A percentile compares a stretch with the other conserved stretches of the same genome.
phyloP scores from a whole-genome alignment of 37 sponge, comb jelly and placozoan species.

The Mnemiopsis leidyi region DNA sequence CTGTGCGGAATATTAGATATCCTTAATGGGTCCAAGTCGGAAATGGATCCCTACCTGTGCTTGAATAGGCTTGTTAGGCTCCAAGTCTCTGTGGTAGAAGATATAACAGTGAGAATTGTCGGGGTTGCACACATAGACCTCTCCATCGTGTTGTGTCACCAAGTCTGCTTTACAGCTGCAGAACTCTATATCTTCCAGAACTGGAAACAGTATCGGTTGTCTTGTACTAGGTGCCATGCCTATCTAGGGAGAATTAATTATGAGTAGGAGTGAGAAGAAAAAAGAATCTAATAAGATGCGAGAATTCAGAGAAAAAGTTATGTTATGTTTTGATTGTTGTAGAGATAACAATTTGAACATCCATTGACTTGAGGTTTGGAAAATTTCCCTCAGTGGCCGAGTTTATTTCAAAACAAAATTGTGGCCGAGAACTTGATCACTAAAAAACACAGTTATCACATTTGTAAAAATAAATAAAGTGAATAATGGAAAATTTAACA shows the following conservation, averaged over 20 bases:
- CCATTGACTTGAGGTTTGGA: too few species aligned
- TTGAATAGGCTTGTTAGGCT: neutral
- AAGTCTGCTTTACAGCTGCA: neutral
- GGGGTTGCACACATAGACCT: constrained; percentile 20
- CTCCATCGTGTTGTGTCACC: constrained; percentile 18
- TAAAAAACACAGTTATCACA: neutral
- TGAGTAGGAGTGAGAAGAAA: too few species aligned
- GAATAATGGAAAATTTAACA: neutral
- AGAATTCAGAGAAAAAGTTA: too few species aligned
- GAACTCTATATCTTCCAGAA: constrained; percentile 2
- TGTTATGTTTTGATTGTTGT: too few species aligned
- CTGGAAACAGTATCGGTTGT: neutral
- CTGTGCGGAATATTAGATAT: too few species aligned
- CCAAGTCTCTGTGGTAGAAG: neutral
- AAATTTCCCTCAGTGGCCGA: too few species aligned
- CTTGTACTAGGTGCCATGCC: neutral
- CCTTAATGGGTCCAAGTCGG: too few species aligned
- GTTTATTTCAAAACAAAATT: neutral
- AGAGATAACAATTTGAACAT: neutral
- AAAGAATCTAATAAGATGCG: too few species aligned
- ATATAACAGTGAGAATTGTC: neutral
- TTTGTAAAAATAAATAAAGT: neutral
- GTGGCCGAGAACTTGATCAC: too few species aligned
- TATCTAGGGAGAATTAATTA: too few species aligned
- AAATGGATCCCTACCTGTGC: constrained; percentile 13